phyloP scores from a whole-genome alignment of 2,888 invertebrate species.

The Lucinisca nassula region DNA sequence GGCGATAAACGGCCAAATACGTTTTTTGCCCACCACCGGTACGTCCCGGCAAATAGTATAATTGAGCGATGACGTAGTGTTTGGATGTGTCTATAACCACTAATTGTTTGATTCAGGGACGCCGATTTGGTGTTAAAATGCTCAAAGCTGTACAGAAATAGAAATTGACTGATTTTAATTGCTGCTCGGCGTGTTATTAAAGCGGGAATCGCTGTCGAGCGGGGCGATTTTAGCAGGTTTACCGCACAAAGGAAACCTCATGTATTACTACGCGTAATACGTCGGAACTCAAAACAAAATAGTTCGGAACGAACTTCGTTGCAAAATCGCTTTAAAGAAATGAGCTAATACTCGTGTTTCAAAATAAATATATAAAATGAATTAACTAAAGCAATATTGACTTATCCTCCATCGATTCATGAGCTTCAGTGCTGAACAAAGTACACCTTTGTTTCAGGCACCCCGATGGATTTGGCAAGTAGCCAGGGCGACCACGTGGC shows the following conservation, averaged over 20 bases:
- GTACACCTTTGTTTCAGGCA: not conserved
- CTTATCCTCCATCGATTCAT: not conserved
- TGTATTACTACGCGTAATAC: not conserved
- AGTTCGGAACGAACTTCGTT: not conserved
- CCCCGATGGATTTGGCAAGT: not conserved
- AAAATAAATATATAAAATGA: not conserved
- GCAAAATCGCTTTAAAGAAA: not conserved
- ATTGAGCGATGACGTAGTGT: no score
- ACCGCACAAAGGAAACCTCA: not conserved
- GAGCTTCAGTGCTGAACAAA: not conserved
- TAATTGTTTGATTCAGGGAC: not conserved
- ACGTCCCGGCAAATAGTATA: no score
- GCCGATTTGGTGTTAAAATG: not conserved
- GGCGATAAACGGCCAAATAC: no score
- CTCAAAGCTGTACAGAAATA: not conserved
- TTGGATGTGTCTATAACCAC: no score
- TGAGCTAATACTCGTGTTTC: not conserved
- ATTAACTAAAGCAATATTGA: not conserved
- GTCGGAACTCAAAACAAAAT: not conserved
- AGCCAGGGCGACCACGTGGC: slow-evolving; percentile 8
- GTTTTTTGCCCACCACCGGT: no score
- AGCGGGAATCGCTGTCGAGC: not conserved
- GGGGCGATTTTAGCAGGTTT: not conserved
- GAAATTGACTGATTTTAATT: not conserved
- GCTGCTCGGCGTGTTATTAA: not conserved